Base-by-base conservation (phyloP, 2,888 invertebrate species). In the Zeuzera pyrina region DNA sequence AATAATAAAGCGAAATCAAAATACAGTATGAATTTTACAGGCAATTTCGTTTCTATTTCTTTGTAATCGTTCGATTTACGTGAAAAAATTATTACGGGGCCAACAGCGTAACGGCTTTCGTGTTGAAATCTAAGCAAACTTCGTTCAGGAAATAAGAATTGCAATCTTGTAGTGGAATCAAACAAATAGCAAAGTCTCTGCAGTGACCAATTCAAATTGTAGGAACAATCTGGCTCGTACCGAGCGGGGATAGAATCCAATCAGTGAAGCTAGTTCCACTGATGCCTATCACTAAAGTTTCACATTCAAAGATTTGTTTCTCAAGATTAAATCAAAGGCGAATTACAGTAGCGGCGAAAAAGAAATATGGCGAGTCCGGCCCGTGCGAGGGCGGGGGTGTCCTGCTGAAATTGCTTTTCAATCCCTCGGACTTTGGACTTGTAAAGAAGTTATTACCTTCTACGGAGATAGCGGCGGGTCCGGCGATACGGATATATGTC, bases 391-490 rank as follows among this genome's bases (percentile, higher is more conserved):
- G 71, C 69, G 77, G 45, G 78, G 73, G 81, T 79, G 84, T 79
- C 78, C 74, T 73, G 70, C 76, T 83, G 84, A 85, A 85, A 85
- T 85, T 85, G 84, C 84, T 85, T 85, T 84, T 81, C 84, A 85
- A 85, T 85, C 84, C 84, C 84, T 83, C 84, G 84, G 84, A 84
- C 84, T 85, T 84, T 84, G 83, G 84, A 85, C 84, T 85, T 85
- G 84, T 85, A 85, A 85, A 85, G 84, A 84, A 85, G 84, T 85
- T 85, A 85, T 85, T 85, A 85, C 84, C 84, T 85, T 81, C 79
- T 72, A 63, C 72, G 72, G 69, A 84, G 83, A 83, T 81, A 83
- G 79, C 81, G 78, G 66, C 78, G 76, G 81, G 77, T 77, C 77
- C 74, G 71, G 68, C 78, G 81, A 81, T 81, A 81, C 83, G 81